Evolutionary conservation across 92 coral and sea anemone genomes (phyloP).

Genomic region (Desmophyllum pertusum): DNA sequence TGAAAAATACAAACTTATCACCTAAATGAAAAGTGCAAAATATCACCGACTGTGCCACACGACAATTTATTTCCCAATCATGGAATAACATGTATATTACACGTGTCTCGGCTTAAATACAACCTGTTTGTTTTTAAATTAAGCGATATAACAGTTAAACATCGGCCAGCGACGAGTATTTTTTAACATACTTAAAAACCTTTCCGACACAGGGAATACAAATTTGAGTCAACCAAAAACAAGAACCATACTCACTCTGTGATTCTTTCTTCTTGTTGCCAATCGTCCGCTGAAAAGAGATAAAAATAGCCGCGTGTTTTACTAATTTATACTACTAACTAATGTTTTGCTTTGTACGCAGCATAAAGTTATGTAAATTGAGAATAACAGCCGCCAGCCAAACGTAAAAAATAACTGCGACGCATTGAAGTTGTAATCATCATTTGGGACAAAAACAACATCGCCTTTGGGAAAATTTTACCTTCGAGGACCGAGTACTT

Average conservation of each 20-base stretch:
- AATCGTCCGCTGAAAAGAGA: constrained; percentile 8
- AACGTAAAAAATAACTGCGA: not conserved
- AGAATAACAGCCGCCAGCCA: not conserved
- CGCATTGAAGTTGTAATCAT: not conserved
- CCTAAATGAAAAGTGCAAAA: not conserved
- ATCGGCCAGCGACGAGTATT: not conserved
- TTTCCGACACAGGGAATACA: not conserved
- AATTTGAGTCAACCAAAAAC: not conserved
- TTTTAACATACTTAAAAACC: not conserved
- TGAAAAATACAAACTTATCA: not conserved
- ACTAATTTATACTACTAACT: constrained; percentile 6
- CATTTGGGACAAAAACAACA: not conserved
- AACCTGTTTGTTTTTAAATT: constrained; percentile 6
- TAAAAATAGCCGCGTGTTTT: not conserved
- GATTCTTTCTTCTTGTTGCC: not conserved
- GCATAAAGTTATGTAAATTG: constrained; percentile 38
- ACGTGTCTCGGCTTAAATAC: not conserved
- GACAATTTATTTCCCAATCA: not conserved
- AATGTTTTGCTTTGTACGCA: constrained; percentile 11
- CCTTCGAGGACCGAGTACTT: not conserved
- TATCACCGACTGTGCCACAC: not conserved
- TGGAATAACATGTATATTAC: not conserved
- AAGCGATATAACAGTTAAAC: not conserved
- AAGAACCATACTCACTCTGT: constrained; percentile 18
- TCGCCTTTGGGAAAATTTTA: not conserved